Base-by-base conservation (phyloP, 2,888 invertebrate genomes). In the Helicoverpa assulta region DNA sequence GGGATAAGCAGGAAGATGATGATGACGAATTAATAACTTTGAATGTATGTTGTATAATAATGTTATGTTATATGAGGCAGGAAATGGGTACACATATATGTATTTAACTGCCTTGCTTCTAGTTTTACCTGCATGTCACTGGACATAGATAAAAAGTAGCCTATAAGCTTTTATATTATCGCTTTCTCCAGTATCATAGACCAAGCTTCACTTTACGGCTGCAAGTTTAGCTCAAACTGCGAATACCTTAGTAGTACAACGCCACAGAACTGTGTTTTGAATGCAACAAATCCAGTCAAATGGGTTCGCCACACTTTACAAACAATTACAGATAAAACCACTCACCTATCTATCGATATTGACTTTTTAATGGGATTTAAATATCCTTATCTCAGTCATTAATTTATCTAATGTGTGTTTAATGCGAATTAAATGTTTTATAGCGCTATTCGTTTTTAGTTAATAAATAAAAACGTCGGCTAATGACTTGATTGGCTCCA, bases 211-310 rank as follows among this genome's bases (percentile, higher is more conserved):
- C 80, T 76, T 85, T 78, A 85, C 83, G 77, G 80, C 75, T 71
- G 77, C 72, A 86, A 88, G 85, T 88, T 87, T 81, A 85, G 82
- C 70, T 83, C 78, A 79, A 85, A 88, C 86, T 82, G 80, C 81
- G 80, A 88, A 89, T 87, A 87, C 84, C 86, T 86, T 80, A 83
- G 86, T 81, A 85, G 81, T 79, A 85, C 81, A 85, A 74, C 78
- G 79, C 81, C 82, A 65, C 84, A 80, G 77, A 79, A 78, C 73
- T 80, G 82, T 85, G 85, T 85, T 88, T 83, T 86, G 86, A 86
- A 88, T 89, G 85, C 88, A 86, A 89, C 86, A 86, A 88, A 88
- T 87, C 84, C 83, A 80, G 72, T 66, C 56, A 58, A 80, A 72
- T 84, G 76, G 76, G 79, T 77, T 78, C 26, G 56, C 71, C 77